phyloP scores from a whole-genome alignment of 1,140 invertebrate species.

The Eumaeus atala region DNA sequence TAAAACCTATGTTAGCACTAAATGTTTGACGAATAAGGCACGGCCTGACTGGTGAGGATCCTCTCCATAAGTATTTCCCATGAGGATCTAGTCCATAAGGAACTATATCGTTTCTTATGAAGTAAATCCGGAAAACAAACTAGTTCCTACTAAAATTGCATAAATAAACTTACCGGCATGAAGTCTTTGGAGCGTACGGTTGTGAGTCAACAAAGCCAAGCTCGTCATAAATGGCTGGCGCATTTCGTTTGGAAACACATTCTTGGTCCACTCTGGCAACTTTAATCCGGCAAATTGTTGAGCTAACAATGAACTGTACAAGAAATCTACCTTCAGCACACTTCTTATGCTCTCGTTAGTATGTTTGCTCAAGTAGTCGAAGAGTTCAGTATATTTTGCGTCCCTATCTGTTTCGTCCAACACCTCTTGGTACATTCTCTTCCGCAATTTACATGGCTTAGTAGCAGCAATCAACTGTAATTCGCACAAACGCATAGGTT shows the following conservation, averaged over 20 bases:
- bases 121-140: not conserved
- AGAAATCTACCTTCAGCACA: conserved; percentile 80
- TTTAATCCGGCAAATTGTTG: conserved; percentile 79
- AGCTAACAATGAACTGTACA: conserved; percentile 84
- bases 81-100: too few relatives aligned
- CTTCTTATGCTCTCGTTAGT: conserved; percentile 80
- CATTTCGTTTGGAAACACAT: conserved; percentile 82
- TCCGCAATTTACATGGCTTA: conserved; percentile 75
- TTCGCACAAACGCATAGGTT: not conserved
- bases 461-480: conserved; percentile 79
- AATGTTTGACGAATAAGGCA: too few relatives aligned
- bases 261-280: conserved; percentile 82
- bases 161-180: conserved; percentile 58
- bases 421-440: conserved; percentile 72
- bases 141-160: too few relatives aligned
- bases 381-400: conserved; percentile 76
- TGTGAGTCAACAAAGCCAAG: conserved; percentile 82
- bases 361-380: conserved; percentile 77
- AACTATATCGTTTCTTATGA: not conserved
- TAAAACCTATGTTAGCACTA: too few relatives aligned
- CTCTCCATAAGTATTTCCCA: too few relatives aligned
- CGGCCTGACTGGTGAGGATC: too few relatives aligned
- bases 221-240: conserved; percentile 78
- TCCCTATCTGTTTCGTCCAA: conserved; percentile 74
- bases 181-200: conserved; percentile 81